These are phyloP conservation scores for Corythornis madagascariensis DNA, from an alignment of 2,113 vertebrate genomes.

Conservation along the genomic window DNA sequence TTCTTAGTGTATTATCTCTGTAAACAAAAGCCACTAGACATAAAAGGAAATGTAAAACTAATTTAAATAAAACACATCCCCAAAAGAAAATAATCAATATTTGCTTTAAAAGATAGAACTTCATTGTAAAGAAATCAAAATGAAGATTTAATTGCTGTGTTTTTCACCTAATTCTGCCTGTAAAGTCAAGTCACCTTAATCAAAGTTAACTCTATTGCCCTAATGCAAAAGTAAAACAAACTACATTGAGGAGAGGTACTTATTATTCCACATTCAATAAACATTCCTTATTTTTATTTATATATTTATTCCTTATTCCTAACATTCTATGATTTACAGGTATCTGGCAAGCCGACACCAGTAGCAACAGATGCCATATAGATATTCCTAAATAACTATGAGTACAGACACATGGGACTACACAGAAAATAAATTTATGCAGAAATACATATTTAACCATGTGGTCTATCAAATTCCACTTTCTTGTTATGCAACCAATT, in stretches of 20 bases:
- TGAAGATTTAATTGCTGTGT: not conserved
- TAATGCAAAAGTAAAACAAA: not conserved
- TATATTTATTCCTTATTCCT: too few species aligned
- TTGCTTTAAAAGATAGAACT: not conserved
- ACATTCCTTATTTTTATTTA: not conserved
- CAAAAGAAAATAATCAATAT: not conserved
- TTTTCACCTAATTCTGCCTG: not conserved
- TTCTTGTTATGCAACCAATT: conserved; percentile 39
- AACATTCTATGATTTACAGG: not conserved
- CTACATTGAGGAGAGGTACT: not conserved
- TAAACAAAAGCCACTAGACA: not conserved
- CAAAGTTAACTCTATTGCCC: not conserved
- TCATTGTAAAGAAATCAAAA: not conserved
- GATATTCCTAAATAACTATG: not conserved
- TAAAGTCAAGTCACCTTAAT: not conserved
- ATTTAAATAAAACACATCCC: not conserved
- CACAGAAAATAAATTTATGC: not conserved
- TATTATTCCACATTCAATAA: not conserved
- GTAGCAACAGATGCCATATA: not conserved
- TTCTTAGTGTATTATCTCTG: not conserved
- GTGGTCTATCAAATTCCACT: not conserved
- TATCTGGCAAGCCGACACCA: not conserved
- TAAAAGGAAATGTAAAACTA: not conserved
- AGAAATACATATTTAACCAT: conserved; percentile 24
- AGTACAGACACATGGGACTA: not conserved